Evolutionary conservation across 1,140 invertebrate genomes (phyloP).

Genomic region (Pseudomyrmex pallidus): DNA sequence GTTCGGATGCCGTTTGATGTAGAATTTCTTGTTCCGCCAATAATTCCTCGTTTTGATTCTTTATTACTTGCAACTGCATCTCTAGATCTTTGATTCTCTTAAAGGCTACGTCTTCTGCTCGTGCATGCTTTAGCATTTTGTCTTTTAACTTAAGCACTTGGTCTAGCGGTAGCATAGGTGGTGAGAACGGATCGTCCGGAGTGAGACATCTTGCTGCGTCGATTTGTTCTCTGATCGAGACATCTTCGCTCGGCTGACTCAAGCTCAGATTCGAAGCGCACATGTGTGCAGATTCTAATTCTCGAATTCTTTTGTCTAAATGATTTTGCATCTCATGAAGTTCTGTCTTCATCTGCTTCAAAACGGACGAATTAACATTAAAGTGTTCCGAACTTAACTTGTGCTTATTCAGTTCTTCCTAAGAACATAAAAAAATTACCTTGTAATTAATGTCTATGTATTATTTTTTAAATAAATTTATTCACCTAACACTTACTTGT

Average conservation of each 20-base stretch:
- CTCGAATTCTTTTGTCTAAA: conserved; percentile 88
- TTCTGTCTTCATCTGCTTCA: conserved; percentile 86
- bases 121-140: conserved; percentile 87
- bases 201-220: conserved; percentile 80
- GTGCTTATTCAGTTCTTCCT: conserved; percentile 87
- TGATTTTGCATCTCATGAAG: conserved; percentile 87
- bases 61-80: conserved; percentile 88
- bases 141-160: conserved; percentile 88
- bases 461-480: not conserved
- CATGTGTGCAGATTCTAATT: conserved; percentile 89
- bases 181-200: conserved; percentile 82
- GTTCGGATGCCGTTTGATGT: conserved; percentile 92
- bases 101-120: conserved; percentile 90
- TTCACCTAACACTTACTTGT: conserved; percentile 76
- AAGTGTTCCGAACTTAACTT: conserved; percentile 86
- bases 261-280: conserved; percentile 86
- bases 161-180: conserved; percentile 85
- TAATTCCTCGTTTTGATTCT: conserved; percentile 89
- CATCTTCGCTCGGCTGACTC: conserved; percentile 91
- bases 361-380: conserved; percentile 84
- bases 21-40: conserved; percentile 92
- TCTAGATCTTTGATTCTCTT: conserved; percentile 91
- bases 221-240: conserved; percentile 89
- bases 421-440: not conserved
- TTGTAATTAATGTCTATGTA: not conserved